Evolutionary conservation across 2,888 invertebrate species (phyloP), one percentile per base, ranked within the genome.

Genomic region (Machimus atricapillus): DNA sequence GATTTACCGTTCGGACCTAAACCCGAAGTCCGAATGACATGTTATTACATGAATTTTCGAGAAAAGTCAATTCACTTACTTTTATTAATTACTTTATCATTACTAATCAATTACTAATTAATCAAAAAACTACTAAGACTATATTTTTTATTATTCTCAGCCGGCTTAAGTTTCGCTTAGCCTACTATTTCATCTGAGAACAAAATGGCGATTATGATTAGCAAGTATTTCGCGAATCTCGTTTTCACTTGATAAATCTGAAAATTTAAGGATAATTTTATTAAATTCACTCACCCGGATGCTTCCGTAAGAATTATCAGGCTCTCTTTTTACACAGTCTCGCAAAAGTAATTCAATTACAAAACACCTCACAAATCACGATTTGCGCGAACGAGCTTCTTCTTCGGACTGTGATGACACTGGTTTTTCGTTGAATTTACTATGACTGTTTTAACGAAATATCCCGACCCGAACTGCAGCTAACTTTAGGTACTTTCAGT

Each of bases 281-380:
- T 52, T 0, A 52, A 27, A 23, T 23, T 58, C 46, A 86, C 88
- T 88, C 88, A 89, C 89, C 89, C 89, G 89, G 89, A 89, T 89
- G 89, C 89, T 88, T 88, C 87, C 86, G 87, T 81, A 79, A 58
- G 14, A 34, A 37, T 83, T 86, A 76, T 83, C 83, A 87, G 78
- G 82, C 77, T 86, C 77, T 86, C 81, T 77, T 74, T 77, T 77
- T 76, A 86, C 86, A 78, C 82, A 87, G 77, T 81, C 66, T 52
- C 56, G 27, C 66, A 27, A 34, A 82, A 76, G 19, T 76, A 83
- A 76, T 19, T 82, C 74, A 76, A 46, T 83, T 58, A 58, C 82
- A 58, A 79, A 34, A 31, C 52, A 52, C 56, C 23, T 73, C 66
- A 83, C 66, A 83, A 83, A 83, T 34, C 40, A 73, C 83, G 52